A percentile compares a stretch with the other conserved stretches of the same genome.
Evolutionary conservation across 2,797 vertebrate species (phyloP).

Genomic region (Acanthiza pusilla): DNA sequence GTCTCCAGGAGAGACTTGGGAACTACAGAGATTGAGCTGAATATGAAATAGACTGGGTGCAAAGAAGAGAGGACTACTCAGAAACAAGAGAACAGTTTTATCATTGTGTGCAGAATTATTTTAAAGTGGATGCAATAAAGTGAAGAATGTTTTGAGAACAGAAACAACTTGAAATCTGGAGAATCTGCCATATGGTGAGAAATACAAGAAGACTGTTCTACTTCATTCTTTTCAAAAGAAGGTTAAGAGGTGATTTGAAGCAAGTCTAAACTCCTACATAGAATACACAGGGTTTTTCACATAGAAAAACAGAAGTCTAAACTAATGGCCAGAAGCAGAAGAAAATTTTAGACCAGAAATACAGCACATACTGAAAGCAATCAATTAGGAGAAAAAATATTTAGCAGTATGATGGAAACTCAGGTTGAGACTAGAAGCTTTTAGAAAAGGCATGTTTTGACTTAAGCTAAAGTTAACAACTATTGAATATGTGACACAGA

Average conservation of each 20-base stretch:
- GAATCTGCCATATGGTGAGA: neutral
- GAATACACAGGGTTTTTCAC: neutral
- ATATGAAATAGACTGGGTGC: neutral
- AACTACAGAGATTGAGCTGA: neutral
- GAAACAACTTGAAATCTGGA: neutral
- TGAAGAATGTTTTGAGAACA: neutral
- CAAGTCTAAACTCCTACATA: neutral
- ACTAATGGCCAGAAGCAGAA: neutral
- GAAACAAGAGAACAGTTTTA: neutral
- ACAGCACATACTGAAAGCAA: neutral
- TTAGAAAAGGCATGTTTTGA: neutral
- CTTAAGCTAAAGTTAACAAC: neutral
- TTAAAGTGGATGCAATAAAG: neutral
- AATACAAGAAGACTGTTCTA: neutral
- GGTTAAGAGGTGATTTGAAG: neutral
- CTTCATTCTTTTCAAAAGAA: neutral
- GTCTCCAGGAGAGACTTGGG: neutral
- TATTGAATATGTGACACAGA: neutral
- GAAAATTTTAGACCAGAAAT: neutral
- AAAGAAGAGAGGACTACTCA: neutral
- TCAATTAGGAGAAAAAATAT: neutral
- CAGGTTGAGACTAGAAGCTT: neutral
- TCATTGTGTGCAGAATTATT: neutral
- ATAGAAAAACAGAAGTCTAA: neutral
- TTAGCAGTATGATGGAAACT: neutral